These are phyloP conservation scores for Colletes collaris DNA, from an alignment of 2,888 invertebrate species.

Conservation along the genomic window DNA sequence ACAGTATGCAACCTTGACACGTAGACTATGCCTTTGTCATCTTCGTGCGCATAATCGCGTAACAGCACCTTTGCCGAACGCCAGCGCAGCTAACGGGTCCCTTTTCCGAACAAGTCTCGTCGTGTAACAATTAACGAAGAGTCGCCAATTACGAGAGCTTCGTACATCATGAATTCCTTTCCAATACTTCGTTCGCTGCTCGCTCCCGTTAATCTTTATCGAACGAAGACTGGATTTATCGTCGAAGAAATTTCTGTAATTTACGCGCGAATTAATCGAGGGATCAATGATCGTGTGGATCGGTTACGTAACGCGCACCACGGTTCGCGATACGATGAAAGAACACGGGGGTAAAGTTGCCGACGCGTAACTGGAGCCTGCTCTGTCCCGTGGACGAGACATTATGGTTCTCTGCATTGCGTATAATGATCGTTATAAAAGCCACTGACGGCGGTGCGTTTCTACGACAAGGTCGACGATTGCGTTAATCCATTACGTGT, in stretches of 20 bases:
- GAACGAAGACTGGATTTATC: not conserved
- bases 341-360: slow-evolving; percentile 30
- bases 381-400: slow-evolving; percentile 45
- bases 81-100: slow-evolving; percentile 53
- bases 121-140: slow-evolving; percentile 1
- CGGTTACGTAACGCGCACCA: slow-evolving; percentile 47
- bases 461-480: slow-evolving; percentile 62
- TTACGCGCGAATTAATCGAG: not conserved
- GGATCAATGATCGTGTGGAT: slow-evolving; percentile 23
- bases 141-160: too few relatives aligned
- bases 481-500: slow-evolving; percentile 46
- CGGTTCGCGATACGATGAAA: slow-evolving; percentile 51
- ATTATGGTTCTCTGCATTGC: slow-evolving; percentile 32
- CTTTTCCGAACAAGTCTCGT: slow-evolving; percentile 8
- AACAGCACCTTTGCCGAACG: slow-evolving; percentile 46
- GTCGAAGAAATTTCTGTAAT: too few relatives aligned
- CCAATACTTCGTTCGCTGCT: not conserved
- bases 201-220: not conserved
- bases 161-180: too few relatives aligned
- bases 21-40: slow-evolving; percentile 53
- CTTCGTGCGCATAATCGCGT: slow-evolving; percentile 47
- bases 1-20: slow-evolving; percentile 69
- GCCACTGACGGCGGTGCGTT: slow-evolving; percentile 49
- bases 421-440: slow-evolving; percentile 59
- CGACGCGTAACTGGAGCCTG: slow-evolving; percentile 57